Percentiles rank a stretch among this genome's conserved stretches.
Evolutionary conservation across 2,888 invertebrate species (phyloP).

Genomic region (Protophormia terraenovae): DNA sequence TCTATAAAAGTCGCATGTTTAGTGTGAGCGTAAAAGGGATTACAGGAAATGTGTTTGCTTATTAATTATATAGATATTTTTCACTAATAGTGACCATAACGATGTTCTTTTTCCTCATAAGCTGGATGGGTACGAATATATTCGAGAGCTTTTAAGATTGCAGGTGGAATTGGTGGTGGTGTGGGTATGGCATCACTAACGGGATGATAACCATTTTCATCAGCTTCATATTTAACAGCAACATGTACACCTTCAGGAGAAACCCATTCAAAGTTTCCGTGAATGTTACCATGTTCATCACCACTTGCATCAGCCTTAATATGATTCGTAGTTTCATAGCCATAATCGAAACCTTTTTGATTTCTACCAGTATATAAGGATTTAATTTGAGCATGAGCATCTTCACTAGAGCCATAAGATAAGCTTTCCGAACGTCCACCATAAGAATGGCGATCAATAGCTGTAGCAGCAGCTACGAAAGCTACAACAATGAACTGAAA

Average conservation of each 20-base stretch:
- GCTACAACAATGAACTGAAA: conserved; percentile 33
- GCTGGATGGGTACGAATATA: conserved; percentile 81
- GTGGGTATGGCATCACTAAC: conserved; percentile 69
- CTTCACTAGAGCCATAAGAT: conserved; percentile 43
- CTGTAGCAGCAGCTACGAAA: conserved; percentile 21
- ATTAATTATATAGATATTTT: too few relatives aligned
- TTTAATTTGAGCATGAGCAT: conserved; percentile 70
- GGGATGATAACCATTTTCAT: conserved; percentile 76
- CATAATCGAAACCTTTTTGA: conserved; percentile 73
- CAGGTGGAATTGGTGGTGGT: conserved; percentile 71
- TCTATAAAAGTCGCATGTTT: too few relatives aligned
- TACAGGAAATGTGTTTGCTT: too few relatives aligned
- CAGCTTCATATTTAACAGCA: conserved; percentile 74
- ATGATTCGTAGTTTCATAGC: conserved; percentile 73
- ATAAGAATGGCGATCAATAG: not conserved
- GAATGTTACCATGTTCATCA: conserved; percentile 74
- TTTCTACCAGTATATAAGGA: conserved; percentile 69
- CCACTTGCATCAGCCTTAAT: conserved; percentile 70
- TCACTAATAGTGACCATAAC: too few relatives aligned
- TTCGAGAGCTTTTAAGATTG: conserved; percentile 77
- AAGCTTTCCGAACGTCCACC: not conserved
- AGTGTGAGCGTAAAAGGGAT: too few relatives aligned
- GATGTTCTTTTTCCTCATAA: conserved; percentile 8
- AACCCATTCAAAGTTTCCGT: conserved; percentile 74
- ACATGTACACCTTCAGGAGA: conserved; percentile 76